Evolutionary conservation across 2,888 invertebrate genomes (phyloP).

Genomic region (Hedychridium roseum): DNA sequence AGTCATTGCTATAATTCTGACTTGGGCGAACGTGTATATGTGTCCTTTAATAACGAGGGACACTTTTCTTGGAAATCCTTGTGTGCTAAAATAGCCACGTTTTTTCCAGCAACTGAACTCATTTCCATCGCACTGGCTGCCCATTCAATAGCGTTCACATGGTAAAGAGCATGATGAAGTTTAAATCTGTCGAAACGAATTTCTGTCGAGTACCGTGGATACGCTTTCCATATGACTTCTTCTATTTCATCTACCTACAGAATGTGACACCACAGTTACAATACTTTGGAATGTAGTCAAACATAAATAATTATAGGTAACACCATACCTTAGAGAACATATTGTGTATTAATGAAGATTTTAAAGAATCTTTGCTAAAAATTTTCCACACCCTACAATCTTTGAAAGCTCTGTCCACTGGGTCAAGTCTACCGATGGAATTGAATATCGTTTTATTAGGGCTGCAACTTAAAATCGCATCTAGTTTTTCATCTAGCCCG

Average conservation of each 20-base stretch:
- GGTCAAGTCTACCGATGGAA: conserved; percentile 61
- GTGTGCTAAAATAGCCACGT: conserved; percentile 68
- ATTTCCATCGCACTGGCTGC: conserved; percentile 76
- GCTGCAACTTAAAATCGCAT: conserved; percentile 64
- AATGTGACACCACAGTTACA: conserved; percentile 5
- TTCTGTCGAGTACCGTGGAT: conserved; percentile 65
- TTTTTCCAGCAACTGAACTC: conserved; percentile 70
- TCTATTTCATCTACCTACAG: conserved; percentile 48
- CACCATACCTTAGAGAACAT: conserved; percentile 63
- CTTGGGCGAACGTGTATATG: no score
- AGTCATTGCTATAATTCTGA: background rate
- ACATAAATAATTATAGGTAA: conserved; percentile 3
- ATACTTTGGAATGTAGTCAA: background rate
- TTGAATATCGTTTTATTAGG: conserved; percentile 61
- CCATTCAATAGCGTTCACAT: conserved; percentile 72
- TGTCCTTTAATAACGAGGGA: background rate
- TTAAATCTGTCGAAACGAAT: conserved; percentile 62
- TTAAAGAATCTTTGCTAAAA: conserved; percentile 66
- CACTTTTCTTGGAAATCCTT: conserved; percentile 51
- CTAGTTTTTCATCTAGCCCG: conserved; percentile 54
- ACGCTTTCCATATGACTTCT: conserved; percentile 67
- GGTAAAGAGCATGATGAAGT: conserved; percentile 66
- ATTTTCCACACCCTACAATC: conserved; percentile 67
- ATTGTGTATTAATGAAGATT: conserved; percentile 59
- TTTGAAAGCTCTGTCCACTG: conserved; percentile 47